These are phyloP conservation scores for Heliornis fulica DNA, from an alignment of 2,113 vertebrate genomes.

Conservation along the genomic window DNA sequence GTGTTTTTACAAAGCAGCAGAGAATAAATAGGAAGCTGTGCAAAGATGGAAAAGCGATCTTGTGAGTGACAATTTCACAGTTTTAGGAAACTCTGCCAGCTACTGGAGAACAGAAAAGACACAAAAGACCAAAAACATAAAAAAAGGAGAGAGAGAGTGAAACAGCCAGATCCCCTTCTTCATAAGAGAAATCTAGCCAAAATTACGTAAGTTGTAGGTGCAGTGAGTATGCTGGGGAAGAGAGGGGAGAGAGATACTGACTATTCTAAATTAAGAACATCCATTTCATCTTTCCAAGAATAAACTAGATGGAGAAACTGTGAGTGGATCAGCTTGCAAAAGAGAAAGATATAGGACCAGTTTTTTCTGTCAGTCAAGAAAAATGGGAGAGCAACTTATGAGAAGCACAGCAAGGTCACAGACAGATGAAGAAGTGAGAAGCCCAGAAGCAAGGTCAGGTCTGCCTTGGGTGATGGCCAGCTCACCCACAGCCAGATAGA, in stretches of 20 bases:
- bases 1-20: neutral
- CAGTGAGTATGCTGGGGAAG: neutral
- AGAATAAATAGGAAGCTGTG: neutral
- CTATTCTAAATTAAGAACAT: neutral
- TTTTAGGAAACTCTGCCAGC: neutral
- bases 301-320: slow-evolving; percentile 32
- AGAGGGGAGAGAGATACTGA: neutral
- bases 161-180: neutral
- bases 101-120: neutral
- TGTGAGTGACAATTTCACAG: neutral
- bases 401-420: neutral
- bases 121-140: neutral
- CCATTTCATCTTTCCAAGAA: neutral
- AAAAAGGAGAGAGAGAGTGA: neutral
- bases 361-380: neutral
- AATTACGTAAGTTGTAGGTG: neutral
- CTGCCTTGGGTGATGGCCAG: neutral
- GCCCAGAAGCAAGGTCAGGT: slow-evolving; percentile 30
- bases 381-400: neutral
- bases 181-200: neutral
- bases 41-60: fast-evolving
- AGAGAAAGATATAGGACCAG: neutral
- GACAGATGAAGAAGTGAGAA: neutral
- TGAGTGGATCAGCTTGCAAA: neutral
- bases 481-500: neutral